phyloP scores from a whole-genome alignment of 2,888 invertebrate species.

The Clistopyga incitator region DNA sequence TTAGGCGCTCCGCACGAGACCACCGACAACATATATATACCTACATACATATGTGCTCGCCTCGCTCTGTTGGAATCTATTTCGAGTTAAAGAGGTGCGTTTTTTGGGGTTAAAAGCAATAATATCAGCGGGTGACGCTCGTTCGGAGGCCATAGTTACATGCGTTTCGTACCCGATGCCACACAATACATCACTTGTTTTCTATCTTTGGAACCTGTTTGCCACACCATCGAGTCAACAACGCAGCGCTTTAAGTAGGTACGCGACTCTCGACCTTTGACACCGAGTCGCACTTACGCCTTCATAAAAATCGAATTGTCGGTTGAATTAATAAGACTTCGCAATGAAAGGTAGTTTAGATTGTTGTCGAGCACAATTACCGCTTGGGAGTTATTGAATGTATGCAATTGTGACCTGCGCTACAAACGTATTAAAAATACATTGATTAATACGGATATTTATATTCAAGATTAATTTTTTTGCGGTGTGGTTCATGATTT shows the following conservation, averaged over 20 bases:
- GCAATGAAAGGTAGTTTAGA: neutral
- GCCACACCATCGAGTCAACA: neutral
- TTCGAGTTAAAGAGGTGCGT: conserved; percentile 59
- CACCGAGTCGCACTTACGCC: neutral
- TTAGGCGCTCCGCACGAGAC: conserved; percentile 11
- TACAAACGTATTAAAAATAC: too few relatives aligned
- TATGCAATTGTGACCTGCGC: neutral
- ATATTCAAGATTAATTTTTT: too few relatives aligned
- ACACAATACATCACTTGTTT: conserved; percentile 12
- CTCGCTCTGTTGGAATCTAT: conserved; percentile 52
- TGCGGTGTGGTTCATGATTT: too few relatives aligned
- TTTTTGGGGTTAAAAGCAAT: conserved; percentile 60
- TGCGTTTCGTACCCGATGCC: conserved; percentile 23
- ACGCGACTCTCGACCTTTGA: conserved; percentile 17
- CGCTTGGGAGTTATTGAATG: neutral
- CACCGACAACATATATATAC: conserved; percentile 19
- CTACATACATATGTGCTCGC: neutral
- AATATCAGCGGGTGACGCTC: conserved; percentile 45
- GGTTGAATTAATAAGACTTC: neutral
- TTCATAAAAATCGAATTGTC: neutral
- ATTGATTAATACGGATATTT: too few relatives aligned
- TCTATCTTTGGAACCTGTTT: conserved; percentile 14
- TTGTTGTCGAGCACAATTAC: neutral
- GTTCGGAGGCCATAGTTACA: conserved; percentile 17
- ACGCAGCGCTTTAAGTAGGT: neutral